Evolutionary conservation across 2,888 invertebrate genomes (phyloP).

Genomic region (Rhagonycha lutea): DNA sequence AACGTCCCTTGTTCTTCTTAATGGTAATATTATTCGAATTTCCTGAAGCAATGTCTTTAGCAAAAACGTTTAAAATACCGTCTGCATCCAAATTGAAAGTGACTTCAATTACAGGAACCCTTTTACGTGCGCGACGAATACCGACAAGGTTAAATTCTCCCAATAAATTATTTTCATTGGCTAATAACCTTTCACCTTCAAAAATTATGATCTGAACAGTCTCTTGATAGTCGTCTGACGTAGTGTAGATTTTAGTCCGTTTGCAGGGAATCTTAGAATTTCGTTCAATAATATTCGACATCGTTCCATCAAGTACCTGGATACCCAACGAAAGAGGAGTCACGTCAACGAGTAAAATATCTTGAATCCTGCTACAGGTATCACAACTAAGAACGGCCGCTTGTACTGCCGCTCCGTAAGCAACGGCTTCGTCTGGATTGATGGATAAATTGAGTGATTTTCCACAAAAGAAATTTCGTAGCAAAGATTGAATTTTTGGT

Average conservation of each 20-base stretch:
- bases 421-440: constrained; percentile 52
- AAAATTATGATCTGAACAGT: constrained; percentile 64
- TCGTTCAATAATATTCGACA: constrained; percentile 67
- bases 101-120: constrained; percentile 70
- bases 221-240: constrained; percentile 70
- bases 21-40: constrained; percentile 62
- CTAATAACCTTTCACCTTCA: constrained; percentile 79
- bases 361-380: constrained; percentile 73
- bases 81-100: constrained; percentile 77
- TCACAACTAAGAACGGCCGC: constrained; percentile 49
- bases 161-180: constrained; percentile 74
- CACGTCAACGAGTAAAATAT: constrained; percentile 71
- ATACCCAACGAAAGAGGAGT: constrained; percentile 69
- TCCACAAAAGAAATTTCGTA: constrained; percentile 76
- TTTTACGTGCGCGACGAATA: constrained; percentile 70
- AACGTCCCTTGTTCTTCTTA: constrained; percentile 66
- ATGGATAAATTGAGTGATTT: constrained; percentile 49
- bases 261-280: constrained; percentile 63
- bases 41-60: constrained; percentile 63
- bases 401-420: constrained; percentile 52
- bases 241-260: constrained; percentile 65
- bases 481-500: constrained; percentile 75
- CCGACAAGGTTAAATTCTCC: constrained; percentile 70
- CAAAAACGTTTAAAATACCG: constrained; percentile 66
- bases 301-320: constrained; percentile 81